Evolutionary conservation across 2,888 invertebrate genomes (phyloP).

Genomic region (Chymomyza caudatula): DNA sequence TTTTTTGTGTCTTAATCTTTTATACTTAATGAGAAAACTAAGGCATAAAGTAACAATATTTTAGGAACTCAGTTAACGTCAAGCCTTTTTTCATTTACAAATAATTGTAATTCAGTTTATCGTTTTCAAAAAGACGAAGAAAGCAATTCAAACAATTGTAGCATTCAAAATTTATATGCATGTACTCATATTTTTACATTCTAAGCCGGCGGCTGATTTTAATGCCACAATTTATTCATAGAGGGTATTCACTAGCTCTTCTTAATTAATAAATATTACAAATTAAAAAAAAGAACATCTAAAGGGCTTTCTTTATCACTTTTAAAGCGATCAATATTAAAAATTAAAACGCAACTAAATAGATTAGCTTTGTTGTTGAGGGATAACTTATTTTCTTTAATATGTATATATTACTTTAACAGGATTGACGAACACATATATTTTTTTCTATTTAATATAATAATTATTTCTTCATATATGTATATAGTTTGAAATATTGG

Average conservation of each 20-base stretch:
- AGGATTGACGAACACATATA: neutral
- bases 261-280: neutral
- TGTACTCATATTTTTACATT: neutral
- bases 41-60: constrained; percentile 70
- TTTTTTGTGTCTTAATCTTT: neutral
- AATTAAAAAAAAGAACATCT: neutral
- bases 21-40: constrained; percentile 54
- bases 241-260: neutral
- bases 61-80: constrained; percentile 71
- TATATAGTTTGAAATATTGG: neutral
- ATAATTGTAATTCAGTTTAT: too few species aligned
- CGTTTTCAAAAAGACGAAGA: neutral
- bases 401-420: too few species aligned
- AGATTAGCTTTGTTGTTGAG: neutral
- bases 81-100: too few species aligned
- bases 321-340: neutral
- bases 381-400: neutral
- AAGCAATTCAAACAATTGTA: neutral
- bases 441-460: neutral
- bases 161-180: too few species aligned
- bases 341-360: neutral
- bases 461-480: neutral
- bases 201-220: neutral
- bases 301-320: too few species aligned
- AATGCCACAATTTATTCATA: neutral